Evolutionary conservation across 2,888 invertebrate species (phyloP), one percentile per base, ranked within the genome.

Genomic region (Athetis lepigone): DNA sequence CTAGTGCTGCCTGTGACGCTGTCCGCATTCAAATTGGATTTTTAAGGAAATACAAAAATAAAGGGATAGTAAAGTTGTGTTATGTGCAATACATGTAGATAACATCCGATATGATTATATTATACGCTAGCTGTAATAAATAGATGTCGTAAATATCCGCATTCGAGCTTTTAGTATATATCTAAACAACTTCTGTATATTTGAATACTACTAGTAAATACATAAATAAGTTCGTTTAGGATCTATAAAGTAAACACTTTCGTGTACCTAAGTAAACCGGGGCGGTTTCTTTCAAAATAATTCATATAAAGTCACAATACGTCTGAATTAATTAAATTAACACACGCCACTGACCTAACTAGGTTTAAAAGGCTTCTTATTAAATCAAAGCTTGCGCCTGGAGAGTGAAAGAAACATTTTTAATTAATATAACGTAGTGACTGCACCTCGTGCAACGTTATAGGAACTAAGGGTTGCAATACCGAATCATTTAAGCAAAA

Each of bases 241-340:
- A 25, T 52, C 36, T 56, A 43, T 29, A 54, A 60, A 60, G 25
- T 40, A 37, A 36, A 52, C 25, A 19, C 19, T 27, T 59, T 49
- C 7, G 7, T 63, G 25, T 51, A 37, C 6, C 13, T 18, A 63
- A 52, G 9, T 52, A 63, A 60, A 71, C 39, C 39, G 13, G 25
- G 43, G 9, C 54, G 25, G 23, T 70, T 59, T 50, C 52, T 58
- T 52, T 59, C 13, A 16, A 51, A 62, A 65, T 55, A 59, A 58
- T 69, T 27, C 27, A 42, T 21, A 67, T 18, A 43, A 21, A 58
- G 63, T 61, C 46, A 72, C 65, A 75, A 77, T 80, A 77, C 75
- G 62, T 58, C 59, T 79, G 54, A 82, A 83, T 83, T 86, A 85
- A 85, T 86, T 86, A 83, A 83, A 85, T 84, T 84, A 79, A 73